Base-by-base conservation (phyloP, 2,797 vertebrate species). In the Phaenicophaeus curvirostris region DNA sequence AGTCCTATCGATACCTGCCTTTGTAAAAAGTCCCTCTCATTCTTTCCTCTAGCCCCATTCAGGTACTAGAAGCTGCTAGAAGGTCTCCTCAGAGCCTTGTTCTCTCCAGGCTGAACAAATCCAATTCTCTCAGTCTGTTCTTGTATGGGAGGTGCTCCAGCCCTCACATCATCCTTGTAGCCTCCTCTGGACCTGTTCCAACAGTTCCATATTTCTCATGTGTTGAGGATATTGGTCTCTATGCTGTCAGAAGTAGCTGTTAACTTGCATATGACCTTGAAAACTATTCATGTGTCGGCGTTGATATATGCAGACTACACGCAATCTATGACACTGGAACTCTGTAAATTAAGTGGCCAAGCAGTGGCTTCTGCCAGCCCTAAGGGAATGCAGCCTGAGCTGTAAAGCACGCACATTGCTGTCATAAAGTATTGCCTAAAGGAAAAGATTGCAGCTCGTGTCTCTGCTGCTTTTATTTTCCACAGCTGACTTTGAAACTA, bases 381-480 rank as follows among this genome's bases (percentile, higher is more conserved):
- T 20, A 11, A 9, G 19, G 33, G 33, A 69, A 33, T 9, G 30
- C 23, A 65, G 31, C 55, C 58, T 58, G 53, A 55, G 51, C 15
- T 63, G 58, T 6, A 28, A 46, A 5, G 35, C 21, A 13, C 20
- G 9, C 0, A 0, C 2, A 1, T 5, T 31, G 42, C 33, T 30
- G 23, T 13, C 5, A 14, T 2, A 15, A 55, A 85, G 13, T 15
- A 50, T 24, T 2, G 4, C 6, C 31, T 41, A 25, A 66, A 46
- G 39, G 8, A 66, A 72, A 71, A 66, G 12, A 12, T 46, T 41
- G 27, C 20, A 71, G 7, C 8, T 77, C 0, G 0, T 59, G 23
- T 37, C 31, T 71, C 39, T 63, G 31, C 11, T 17, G 1, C 15
- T 67, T 44, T 25, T 5, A 15, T 65, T 80, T 92, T 48, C 44